These are phyloP conservation scores for Entomyzon cyanotis DNA, from an alignment of 2,113 vertebrate genomes.

Conservation along the genomic window DNA sequence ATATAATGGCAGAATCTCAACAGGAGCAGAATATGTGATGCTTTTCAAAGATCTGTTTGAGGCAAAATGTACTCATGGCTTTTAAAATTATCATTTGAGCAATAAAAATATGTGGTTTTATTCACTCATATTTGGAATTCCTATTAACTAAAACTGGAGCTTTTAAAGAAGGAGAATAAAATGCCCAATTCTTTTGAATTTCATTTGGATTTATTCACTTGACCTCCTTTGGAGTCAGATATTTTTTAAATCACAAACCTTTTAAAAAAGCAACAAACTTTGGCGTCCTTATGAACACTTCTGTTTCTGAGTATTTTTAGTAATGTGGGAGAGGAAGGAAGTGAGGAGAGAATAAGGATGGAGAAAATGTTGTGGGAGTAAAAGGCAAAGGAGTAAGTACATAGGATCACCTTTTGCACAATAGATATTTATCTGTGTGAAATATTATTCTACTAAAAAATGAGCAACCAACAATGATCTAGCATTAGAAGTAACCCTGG, in stretches of 20 bases:
- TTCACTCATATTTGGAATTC: not conserved
- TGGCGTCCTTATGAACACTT: not conserved
- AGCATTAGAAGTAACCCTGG: not conserved
- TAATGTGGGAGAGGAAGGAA: not conserved
- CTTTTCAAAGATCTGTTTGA: not conserved
- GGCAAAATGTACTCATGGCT: not conserved
- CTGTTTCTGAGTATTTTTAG: not conserved
- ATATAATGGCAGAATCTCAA: not conserved
- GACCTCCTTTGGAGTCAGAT: not conserved
- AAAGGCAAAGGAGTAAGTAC: not conserved
- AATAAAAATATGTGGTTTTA: not conserved
- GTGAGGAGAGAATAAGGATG: not conserved
- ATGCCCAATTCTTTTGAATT: not conserved
- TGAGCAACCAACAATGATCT: not conserved
- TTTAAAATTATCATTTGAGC: not conserved
- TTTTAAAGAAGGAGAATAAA: not conserved
- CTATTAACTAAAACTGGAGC: not conserved
- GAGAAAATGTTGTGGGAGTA: not conserved
- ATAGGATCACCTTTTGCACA: not conserved
- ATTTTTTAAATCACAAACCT: not conserved
- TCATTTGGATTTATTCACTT: not conserved
- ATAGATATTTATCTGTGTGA: not conserved
- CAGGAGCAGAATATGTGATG: not conserved
- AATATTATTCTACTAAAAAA: not conserved
- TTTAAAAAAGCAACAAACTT: not conserved